Base-by-base conservation (phyloP, 2,113 vertebrate species). In the Illadopsis cleaveri region DNA sequence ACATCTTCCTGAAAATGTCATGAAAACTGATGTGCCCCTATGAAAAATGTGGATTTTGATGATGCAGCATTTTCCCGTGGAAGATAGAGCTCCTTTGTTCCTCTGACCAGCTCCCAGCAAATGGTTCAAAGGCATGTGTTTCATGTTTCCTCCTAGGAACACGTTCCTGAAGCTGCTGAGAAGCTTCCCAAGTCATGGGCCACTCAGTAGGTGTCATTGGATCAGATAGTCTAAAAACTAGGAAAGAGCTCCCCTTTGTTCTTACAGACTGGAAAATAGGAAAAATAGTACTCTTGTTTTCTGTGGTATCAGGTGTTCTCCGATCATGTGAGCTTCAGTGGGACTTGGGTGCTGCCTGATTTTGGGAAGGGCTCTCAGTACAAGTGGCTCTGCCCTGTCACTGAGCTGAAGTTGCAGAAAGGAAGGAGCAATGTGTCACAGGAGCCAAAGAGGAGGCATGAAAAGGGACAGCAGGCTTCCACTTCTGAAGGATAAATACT, bases 1-100 rank as follows among this genome's bases (percentile, higher is more conserved):
- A 47, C 18, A 17, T 85, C 17, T 77, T 77, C 42, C 30, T 75
- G 60, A 54, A 70, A 77, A 72, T 53, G 37, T 53, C 6, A 40
- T 44, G 51, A 75, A 94, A 96, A 86, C 28, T 45, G 50, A 44
- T 72, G 48, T 51, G 58, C 48, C 79, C 31, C 58, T 91, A 48
- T 51, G 70, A 82, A 76, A 91, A 95, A 71, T 57, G 24, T 70
- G 40, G 18, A n/a, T 4, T 95, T 95, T 86, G 86, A 89, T 86
- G 86, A 89, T 68, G 85, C 61, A 72, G 81, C 81, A 61, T 91
- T 95, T 95, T 94, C 58, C 81, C n/a, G n/a, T 37, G 61, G 42
- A 79, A 86, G 31, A 84, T 79, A 89, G 84, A 82, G 48, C 42
- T 88, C 58, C 38, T 87, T 94, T 93, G 68, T 94, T 94, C 85